Evolutionary conservation across 2,888 invertebrate genomes (phyloP).

Genomic region (Dioctria linearis): DNA sequence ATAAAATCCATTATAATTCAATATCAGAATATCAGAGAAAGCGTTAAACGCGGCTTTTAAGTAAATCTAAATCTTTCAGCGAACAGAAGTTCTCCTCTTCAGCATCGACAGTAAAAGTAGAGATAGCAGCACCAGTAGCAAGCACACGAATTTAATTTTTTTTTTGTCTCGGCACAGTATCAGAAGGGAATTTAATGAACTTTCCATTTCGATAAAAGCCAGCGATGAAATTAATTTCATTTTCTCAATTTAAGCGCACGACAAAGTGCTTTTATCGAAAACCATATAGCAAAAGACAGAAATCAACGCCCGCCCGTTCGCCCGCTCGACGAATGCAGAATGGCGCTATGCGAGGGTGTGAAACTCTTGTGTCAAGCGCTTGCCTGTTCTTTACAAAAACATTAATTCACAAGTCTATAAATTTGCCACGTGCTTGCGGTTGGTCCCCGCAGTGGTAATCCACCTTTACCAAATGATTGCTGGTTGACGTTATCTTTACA

Average conservation of each 20-base stretch:
- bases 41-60: conserved; percentile 8
- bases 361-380: conserved; percentile 14
- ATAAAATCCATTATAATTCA: conserved; percentile 43
- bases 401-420: conserved; percentile 43
- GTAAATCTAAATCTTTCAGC: conserved; percentile 43
- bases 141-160: conserved; percentile 28
- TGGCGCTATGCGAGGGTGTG: conserved; percentile 38
- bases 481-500: too few species aligned
- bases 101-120: background rate
- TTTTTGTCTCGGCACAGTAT: conserved; percentile 1
- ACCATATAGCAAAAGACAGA: conserved; percentile 12
- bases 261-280: conserved; percentile 43
- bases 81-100: background rate
- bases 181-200: conserved; percentile 37
- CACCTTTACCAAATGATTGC: background rate
- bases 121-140: background rate
- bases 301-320: conserved; percentile 10
- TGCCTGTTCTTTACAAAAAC: background rate
- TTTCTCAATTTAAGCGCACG: conserved; percentile 7
- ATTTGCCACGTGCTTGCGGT: conserved; percentile 39
- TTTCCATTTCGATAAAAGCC: conserved; percentile 44
- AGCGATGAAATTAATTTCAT: conserved; percentile 43
- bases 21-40: conserved; percentile 8
- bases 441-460: background rate
- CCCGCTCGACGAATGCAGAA: background rate